Evolutionary conservation across 2,797 vertebrate genomes (phyloP).

Genomic region (Poecilia gillii): DNA sequence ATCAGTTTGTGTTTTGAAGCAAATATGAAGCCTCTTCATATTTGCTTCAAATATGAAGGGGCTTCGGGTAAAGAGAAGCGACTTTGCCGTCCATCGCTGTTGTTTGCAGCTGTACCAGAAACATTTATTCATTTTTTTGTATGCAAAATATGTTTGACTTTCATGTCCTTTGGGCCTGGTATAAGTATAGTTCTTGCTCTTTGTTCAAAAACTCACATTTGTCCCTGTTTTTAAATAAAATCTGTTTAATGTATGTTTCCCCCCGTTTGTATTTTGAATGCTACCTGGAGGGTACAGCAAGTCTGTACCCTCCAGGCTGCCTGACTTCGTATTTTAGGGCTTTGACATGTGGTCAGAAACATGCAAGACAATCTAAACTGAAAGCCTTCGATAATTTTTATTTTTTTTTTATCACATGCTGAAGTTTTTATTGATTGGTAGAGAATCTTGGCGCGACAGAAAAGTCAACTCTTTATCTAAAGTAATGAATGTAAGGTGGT

Average conservation of each 20-base stretch:
- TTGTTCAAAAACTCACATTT: background rate
- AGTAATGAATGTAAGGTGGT: constrained; percentile 12
- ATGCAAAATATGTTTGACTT: background rate
- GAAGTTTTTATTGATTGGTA: constrained; percentile 14
- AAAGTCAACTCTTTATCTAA: background rate
- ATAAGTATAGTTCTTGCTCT: background rate
- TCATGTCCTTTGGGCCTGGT: background rate
- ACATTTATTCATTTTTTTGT: too few species aligned
- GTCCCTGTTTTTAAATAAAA: background rate
- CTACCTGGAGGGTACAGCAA: background rate
- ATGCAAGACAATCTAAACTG: background rate
- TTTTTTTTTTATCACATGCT: constrained; percentile 15
- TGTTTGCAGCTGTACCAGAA: too few species aligned
- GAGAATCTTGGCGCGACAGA: background rate
- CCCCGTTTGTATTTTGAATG: background rate
- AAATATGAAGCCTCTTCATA: too few species aligned
- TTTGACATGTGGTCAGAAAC: too few species aligned
- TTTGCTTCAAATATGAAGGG: too few species aligned
- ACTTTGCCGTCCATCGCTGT: too few species aligned
- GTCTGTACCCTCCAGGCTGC: background rate
- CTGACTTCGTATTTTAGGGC: background rate
- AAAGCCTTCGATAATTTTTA: constrained; percentile 24
- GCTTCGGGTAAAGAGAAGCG: too few species aligned
- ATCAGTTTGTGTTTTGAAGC: too few species aligned
- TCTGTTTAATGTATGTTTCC: background rate